Evolutionary conservation across 2,113 vertebrate genomes (phyloP).

Genomic region (Pardalotus punctatus): DNA sequence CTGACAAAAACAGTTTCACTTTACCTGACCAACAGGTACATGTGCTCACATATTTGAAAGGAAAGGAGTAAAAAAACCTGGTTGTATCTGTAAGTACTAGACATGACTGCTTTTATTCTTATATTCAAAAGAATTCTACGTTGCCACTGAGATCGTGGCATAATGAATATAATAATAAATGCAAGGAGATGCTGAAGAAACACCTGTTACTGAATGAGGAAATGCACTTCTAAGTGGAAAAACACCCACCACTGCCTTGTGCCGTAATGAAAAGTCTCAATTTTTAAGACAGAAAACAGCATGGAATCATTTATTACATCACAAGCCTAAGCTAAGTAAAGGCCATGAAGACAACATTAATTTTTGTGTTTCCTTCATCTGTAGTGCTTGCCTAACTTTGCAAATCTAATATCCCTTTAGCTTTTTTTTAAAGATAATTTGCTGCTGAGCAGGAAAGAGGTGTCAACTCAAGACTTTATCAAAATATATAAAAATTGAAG

Average conservation of each 20-base stretch:
- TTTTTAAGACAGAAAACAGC: neutral
- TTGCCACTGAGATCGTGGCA: neutral
- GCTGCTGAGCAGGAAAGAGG: neutral
- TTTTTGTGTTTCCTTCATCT: neutral
- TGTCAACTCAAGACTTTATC: neutral
- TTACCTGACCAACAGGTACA: neutral
- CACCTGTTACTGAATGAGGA: neutral
- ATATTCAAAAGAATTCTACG: neutral
- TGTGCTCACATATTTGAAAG: neutral
- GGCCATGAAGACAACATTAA: neutral
- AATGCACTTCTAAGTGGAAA: neutral
- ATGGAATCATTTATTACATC: neutral
- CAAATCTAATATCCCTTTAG: neutral
- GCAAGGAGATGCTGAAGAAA: neutral
- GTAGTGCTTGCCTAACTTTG: neutral
- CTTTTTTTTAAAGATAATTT: neutral
- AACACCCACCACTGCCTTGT: neutral
- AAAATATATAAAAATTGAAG: neutral
- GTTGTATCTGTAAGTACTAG: neutral
- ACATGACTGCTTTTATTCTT: neutral
- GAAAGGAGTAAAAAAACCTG: neutral
- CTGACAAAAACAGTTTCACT: neutral
- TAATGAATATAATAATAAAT: neutral
- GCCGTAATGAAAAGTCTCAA: accelerated
- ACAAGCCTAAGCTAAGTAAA: neutral